phyloP scores from a whole-genome alignment of 2,888 invertebrate species.

The Lepidochrysops patricia region DNA sequence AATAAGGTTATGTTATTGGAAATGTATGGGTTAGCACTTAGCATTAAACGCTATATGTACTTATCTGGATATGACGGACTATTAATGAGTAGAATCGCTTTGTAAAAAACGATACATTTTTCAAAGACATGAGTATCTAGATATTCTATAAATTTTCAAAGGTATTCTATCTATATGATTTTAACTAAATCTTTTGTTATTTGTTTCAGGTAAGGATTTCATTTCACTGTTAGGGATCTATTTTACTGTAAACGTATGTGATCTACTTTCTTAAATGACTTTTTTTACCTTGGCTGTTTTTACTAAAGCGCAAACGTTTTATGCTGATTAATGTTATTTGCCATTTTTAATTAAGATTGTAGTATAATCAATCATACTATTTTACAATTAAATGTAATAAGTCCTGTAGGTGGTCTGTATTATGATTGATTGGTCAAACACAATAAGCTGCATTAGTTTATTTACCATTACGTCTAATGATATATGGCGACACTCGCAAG shows the following conservation, averaged over 20 bases:
- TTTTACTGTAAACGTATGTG: not conserved
- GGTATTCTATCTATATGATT: not conserved
- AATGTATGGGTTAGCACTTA: not conserved
- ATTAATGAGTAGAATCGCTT: not conserved
- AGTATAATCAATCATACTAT: no score
- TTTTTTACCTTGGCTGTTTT: no score
- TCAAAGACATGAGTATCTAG: not conserved
- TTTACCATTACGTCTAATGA: conserved; percentile 3
- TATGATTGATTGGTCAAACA: not conserved
- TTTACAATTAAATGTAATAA: no score
- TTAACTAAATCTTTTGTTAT: not conserved
- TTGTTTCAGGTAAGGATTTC: not conserved
- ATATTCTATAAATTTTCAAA: no score
- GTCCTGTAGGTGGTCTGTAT: not conserved
- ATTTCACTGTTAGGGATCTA: not conserved
- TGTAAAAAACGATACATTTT: no score
- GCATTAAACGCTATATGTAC: not conserved
- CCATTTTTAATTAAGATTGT: no score
- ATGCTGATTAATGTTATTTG: no score
- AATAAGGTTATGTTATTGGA: conserved; percentile 5
- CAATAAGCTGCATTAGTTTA: not conserved
- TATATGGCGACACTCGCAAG: not conserved
- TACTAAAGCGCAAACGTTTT: no score
- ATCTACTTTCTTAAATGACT: no score
- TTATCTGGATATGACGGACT: not conserved